Evolutionary conservation across 1,140 invertebrate genomes (phyloP).

Genomic region (Potamilus streckersoni): DNA sequence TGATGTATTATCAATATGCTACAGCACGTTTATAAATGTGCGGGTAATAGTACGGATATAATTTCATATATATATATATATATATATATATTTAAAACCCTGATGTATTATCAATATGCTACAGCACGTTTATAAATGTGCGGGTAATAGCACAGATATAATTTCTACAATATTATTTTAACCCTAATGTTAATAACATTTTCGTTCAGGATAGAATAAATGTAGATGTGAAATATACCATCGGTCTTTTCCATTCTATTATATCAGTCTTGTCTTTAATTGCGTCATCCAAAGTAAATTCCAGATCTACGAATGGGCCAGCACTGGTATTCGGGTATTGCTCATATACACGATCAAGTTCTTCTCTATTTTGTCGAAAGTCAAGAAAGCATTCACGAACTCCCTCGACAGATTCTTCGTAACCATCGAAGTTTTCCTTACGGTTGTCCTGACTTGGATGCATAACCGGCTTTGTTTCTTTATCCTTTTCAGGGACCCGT

Average conservation of each 20-base stretch:
- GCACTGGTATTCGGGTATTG: background rate
- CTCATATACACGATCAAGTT: conserved; percentile 13
- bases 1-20: background rate
- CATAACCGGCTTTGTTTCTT: too few species aligned
- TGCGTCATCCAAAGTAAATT: conserved; percentile 15
- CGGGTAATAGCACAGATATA: background rate
- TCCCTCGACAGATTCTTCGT: conserved; percentile 1
- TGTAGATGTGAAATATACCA: background rate
- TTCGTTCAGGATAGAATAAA: background rate
- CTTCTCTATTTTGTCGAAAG: conserved; percentile 13
- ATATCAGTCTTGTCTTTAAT: conserved; percentile 8
- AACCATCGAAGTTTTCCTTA: background rate
- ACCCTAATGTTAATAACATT: too few species aligned
- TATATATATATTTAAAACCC: too few species aligned
- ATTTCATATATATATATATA: too few species aligned
- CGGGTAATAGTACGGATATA: background rate
- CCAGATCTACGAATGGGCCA: conserved; percentile 14
- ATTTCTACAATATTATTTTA: background rate
- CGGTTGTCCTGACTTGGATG: too few species aligned
- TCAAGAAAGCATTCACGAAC: conserved; percentile 12
- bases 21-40: background rate
- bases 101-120: background rate
- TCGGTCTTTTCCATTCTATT: conserved; percentile 25
- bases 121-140: background rate
- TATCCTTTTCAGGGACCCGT: too few species aligned